Evolutionary conservation across 2,113 vertebrate genomes (phyloP).

Genomic region (Brachirus orientalis): DNA sequence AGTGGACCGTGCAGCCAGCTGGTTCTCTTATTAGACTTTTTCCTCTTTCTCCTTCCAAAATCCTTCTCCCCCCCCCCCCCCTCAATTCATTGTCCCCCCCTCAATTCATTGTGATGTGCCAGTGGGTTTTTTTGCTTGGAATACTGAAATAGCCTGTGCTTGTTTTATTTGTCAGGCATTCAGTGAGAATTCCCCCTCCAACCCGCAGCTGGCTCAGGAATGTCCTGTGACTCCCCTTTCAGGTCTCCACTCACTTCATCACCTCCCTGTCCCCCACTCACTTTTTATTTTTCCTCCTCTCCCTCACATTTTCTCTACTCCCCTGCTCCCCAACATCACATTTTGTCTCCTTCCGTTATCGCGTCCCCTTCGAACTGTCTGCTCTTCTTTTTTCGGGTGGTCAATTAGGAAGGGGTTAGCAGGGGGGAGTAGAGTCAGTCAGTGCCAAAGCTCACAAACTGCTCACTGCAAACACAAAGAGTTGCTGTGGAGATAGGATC

Average conservation of each 20-base stretch:
- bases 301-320: slow-evolving; percentile 33
- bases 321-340: slow-evolving; percentile 9
- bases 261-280: slow-evolving; percentile 54
- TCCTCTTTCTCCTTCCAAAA: slow-evolving; percentile 61
- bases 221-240: slow-evolving; percentile 69
- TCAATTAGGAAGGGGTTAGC: slow-evolving; percentile 48
- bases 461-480: slow-evolving; percentile 67
- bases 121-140: slow-evolving; percentile 45
- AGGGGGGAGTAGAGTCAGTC: slow-evolving; percentile 37
- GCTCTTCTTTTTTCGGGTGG: slow-evolving; percentile 51
- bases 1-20: slow-evolving; percentile 51
- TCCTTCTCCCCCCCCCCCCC: slow-evolving; percentile 46
- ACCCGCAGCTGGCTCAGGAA: slow-evolving; percentile 84
- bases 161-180: slow-evolving; percentile 78
- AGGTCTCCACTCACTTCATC: slow-evolving; percentile 70
- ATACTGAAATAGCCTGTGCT: slow-evolving; percentile 72
- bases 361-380: slow-evolving; percentile 24
- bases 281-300: slow-evolving; percentile 48
- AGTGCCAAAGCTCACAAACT: slow-evolving; percentile 78
- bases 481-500: slow-evolving; percentile 80
- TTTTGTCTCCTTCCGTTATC: slow-evolving; percentile 49
- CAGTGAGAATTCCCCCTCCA: slow-evolving; percentile 80
- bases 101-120: slow-evolving; percentile 61
- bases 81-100: slow-evolving; percentile 56
- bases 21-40: slow-evolving; percentile 72